A percentile compares a stretch with the other conserved stretches of the same genome.
Evolutionary conservation across 2,888 invertebrate species (phyloP).

Genomic region (Ormyrus thymus): DNA sequence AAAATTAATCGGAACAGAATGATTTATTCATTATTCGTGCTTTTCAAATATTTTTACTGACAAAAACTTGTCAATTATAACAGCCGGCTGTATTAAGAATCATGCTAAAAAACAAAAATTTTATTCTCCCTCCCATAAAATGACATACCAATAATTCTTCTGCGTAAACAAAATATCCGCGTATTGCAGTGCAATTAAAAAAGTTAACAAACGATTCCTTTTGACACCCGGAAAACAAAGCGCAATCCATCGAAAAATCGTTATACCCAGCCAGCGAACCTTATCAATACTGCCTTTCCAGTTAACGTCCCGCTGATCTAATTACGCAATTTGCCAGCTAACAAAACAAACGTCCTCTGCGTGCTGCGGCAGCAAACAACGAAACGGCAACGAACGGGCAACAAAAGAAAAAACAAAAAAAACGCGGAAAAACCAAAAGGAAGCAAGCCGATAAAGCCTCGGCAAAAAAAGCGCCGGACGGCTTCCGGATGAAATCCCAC

Average conservation of each 20-base stretch:
- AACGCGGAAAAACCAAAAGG: background rate
- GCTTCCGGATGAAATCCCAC: slow-evolving; percentile 39
- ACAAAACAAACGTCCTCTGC: slow-evolving; percentile 9
- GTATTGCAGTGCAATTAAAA: too few species aligned
- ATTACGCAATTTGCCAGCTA: background rate
- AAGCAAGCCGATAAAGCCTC: background rate
- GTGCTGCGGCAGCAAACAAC: background rate
- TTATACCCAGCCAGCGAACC: background rate
- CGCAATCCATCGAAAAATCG: background rate
- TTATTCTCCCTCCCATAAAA: too few species aligned
- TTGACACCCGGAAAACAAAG: too few species aligned
- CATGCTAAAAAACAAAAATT: too few species aligned
- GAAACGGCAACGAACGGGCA: background rate
- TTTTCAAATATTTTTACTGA: too few species aligned
- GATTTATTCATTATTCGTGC: too few species aligned
- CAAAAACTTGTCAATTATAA: too few species aligned
- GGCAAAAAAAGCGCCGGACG: background rate
- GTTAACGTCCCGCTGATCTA: slow-evolving; percentile 9
- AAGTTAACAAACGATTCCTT: too few species aligned
- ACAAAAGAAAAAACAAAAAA: background rate
- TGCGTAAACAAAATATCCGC: too few species aligned
- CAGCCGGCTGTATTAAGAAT: too few species aligned
- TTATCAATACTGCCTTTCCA: slow-evolving; percentile 23
- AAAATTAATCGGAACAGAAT: too few species aligned
- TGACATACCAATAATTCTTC: too few species aligned